phyloP scores from a whole-genome alignment of 1,140 invertebrate genomes.

The Stegodyphus dumicola region DNA sequence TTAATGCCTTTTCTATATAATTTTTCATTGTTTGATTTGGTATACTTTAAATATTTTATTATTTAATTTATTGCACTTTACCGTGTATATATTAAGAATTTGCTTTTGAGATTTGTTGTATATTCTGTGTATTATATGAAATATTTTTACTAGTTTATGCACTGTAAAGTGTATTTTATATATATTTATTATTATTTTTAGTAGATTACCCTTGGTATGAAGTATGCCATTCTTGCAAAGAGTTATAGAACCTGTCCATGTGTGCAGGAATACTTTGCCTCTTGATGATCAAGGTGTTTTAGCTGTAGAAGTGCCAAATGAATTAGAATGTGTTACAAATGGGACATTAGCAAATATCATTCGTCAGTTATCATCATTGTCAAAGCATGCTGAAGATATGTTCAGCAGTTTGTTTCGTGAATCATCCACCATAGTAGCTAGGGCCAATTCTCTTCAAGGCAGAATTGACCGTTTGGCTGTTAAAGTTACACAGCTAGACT shows the following conservation, averaged over 20 bases:
- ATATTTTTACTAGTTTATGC: too few species aligned
- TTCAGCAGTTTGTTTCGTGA: slow-evolving; percentile 93
- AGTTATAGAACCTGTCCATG: slow-evolving; percentile 91
- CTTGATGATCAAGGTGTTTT: slow-evolving; percentile 68
- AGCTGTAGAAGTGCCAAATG: slow-evolving; percentile 78
- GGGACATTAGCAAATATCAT: slow-evolving; percentile 96
- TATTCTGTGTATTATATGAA: too few species aligned
- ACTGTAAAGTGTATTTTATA: not conserved
- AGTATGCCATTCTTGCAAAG: slow-evolving; percentile 96
- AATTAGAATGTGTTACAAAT: slow-evolving; percentile 97
- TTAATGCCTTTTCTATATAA: too few species aligned
- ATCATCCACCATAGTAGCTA: slow-evolving; percentile 83
- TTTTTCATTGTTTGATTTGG: too few species aligned
- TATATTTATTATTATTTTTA: not conserved
- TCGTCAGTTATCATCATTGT: slow-evolving; percentile 86
- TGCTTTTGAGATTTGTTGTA: too few species aligned
- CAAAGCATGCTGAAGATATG: slow-evolving; percentile 96
- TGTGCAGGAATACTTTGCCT: slow-evolving; percentile 88
- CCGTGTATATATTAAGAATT: too few species aligned
- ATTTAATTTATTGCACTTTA: too few species aligned
- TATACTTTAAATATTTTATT: too few species aligned
- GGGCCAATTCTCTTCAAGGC: slow-evolving; percentile 88
- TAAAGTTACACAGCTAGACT: slow-evolving; percentile 95
- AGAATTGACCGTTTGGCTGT: slow-evolving; percentile 92
- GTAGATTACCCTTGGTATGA: slow-evolving; percentile 31